A percentile compares a stretch with the other conserved stretches of the same genome.
These are phyloP conservation scores for Leptinotarsa juncta DNA, from an alignment of 2,888 invertebrate species.

Conservation along the genomic window DNA sequence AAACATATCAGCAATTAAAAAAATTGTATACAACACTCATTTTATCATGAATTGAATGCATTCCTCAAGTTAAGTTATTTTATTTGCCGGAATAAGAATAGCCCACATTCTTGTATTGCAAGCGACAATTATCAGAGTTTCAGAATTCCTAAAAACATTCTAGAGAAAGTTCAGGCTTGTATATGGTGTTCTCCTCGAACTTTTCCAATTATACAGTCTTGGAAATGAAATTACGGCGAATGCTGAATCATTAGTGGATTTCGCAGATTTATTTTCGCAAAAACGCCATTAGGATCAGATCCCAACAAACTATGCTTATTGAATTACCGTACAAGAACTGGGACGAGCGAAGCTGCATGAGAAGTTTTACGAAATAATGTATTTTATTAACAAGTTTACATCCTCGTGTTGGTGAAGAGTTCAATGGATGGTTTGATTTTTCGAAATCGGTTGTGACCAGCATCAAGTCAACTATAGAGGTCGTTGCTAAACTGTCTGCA, in stretches of 20 bases:
- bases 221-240: slow-evolving; percentile 4
- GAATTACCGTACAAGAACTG: not conserved
- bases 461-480: too few species aligned
- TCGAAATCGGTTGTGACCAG: too few species aligned
- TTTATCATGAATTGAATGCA: too few species aligned
- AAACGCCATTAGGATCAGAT: slow-evolving; percentile 10
- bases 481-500: too few species aligned
- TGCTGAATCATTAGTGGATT: slow-evolving; percentile 12
- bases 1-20: too few species aligned
- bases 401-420: too few species aligned
- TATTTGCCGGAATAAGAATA: too few species aligned
- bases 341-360: not conserved
- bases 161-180: not conserved
- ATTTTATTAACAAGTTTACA: too few species aligned
- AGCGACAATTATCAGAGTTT: slow-evolving; percentile 1
- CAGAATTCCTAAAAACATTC: slow-evolving; percentile 6
- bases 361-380: too few species aligned
- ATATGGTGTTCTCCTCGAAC: slow-evolving; percentile 1
- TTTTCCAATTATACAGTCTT: slow-evolving; percentile 11
- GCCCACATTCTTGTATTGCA: not conserved
- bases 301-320: not conserved
- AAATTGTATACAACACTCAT: too few species aligned
- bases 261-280: slow-evolving; percentile 5
- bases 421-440: too few species aligned
- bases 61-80: too few species aligned